Evolutionary conservation across 2,113 vertebrate genomes (phyloP).

Genomic region (Talpa occidentalis): DNA sequence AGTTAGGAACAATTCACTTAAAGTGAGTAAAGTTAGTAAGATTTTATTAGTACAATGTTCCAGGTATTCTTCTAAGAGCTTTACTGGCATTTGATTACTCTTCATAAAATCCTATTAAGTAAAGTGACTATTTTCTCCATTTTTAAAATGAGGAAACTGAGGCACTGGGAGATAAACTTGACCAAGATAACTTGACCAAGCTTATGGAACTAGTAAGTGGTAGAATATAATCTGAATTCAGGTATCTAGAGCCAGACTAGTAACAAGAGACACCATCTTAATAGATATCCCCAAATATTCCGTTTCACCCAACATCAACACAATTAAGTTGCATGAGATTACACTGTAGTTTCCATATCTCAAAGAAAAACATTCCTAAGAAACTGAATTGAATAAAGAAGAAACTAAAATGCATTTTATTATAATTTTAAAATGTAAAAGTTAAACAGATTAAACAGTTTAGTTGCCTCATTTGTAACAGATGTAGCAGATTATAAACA

Average conservation of each 20-base stretch:
- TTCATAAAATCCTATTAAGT: not conserved
- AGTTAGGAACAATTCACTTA: no score
- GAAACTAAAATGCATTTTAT: constrained; percentile 50
- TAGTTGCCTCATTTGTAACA: constrained; percentile 39
- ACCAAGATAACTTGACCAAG: not conserved
- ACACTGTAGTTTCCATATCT: not conserved
- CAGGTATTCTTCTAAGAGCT: not conserved
- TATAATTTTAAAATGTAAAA: constrained; percentile 29
- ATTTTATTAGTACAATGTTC: not conserved
- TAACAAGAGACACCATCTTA: not conserved
- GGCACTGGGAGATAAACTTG: not conserved
- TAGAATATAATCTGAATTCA: not conserved
- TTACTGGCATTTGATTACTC: not conserved
- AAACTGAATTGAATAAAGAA: constrained; percentile 67
- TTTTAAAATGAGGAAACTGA: constrained; percentile 4
- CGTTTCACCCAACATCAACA: not conserved
- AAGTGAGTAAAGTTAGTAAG: not conserved
- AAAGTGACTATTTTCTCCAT: not conserved
- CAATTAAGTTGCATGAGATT: constrained; percentile 17
- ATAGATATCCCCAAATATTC: not conserved
- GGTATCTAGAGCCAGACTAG: not conserved
- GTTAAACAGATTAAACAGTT: constrained; percentile 23
- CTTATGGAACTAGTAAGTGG: not conserved
- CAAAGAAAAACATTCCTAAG: constrained; percentile 64
- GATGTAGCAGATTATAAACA: not conserved